Percentiles rank a stretch among this genome's conserved stretches.
Conservation (phyloP, 2,888 invertebrate genomes). For the Pollenia labialis region DNA sequence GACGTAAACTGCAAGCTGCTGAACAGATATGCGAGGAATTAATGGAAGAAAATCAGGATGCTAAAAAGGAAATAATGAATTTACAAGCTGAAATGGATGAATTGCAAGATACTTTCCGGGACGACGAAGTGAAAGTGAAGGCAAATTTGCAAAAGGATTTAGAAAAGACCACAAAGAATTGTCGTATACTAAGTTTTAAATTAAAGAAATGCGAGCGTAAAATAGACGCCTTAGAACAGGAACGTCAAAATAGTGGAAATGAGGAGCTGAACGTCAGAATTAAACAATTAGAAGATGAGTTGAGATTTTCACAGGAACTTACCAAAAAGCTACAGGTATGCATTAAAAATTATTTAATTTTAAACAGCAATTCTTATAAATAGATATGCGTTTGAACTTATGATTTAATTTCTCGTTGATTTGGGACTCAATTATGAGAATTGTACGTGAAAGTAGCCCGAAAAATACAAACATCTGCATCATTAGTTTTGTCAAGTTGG, state of each 20-base stretch:
- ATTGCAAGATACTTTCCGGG: slow-evolving; percentile 98
- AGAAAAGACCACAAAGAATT: slow-evolving; percentile 98
- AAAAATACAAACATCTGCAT: too few relatives aligned
- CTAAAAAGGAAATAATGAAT: slow-evolving; percentile 96
- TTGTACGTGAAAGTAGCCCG: too few relatives aligned
- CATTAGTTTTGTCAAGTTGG: too few relatives aligned
- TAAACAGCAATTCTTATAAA: too few relatives aligned
- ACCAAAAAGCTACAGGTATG: slow-evolving; percentile 88
- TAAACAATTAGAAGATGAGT: slow-evolving; percentile 93
- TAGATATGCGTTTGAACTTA: neutral
- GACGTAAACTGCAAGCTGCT: slow-evolving; percentile 93
- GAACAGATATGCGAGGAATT: slow-evolving; percentile 96
- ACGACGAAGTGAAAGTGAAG: slow-evolving; percentile 98
- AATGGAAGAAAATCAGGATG: slow-evolving; percentile 97
- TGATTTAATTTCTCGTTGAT: neutral
- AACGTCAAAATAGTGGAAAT: slow-evolving; percentile 89
- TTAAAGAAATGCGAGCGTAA: slow-evolving; percentile 97
- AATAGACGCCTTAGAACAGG: slow-evolving; percentile 93
- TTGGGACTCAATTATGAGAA: too few relatives aligned
- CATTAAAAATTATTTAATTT: neutral
- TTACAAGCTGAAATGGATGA: slow-evolving; percentile 99
- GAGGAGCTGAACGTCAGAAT: slow-evolving; percentile 88
- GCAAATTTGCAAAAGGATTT: slow-evolving; percentile 96
- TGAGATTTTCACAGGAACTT: slow-evolving; percentile 91
- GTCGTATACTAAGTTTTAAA: slow-evolving; percentile 98